These are phyloP conservation scores for Eupeodes luniger DNA, from an alignment of 2,888 invertebrate species.

Conservation along the genomic window DNA sequence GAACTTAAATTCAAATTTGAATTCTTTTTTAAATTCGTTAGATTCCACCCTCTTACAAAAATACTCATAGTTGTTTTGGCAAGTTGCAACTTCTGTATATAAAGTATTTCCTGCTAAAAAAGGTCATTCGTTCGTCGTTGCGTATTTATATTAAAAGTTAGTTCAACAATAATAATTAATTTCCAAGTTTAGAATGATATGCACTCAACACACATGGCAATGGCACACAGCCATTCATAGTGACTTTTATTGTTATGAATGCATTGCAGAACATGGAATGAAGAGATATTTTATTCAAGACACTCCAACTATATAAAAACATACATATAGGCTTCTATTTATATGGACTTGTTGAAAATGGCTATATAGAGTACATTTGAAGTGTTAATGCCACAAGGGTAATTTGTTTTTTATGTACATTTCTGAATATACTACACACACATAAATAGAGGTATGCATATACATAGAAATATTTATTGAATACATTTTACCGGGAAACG, in stretches of 20 bases:
- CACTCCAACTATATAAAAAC: not conserved
- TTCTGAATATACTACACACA: too few species aligned
- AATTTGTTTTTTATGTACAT: not conserved
- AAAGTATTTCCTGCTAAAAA: conserved; percentile 12
- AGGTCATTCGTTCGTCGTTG: not conserved
- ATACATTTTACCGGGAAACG: too few species aligned
- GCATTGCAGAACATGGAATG: conserved; percentile 35
- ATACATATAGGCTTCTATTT: conserved; percentile 1
- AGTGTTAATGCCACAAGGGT: conserved; percentile 2
- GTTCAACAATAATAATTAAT: conserved; percentile 29
- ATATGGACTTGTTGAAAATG: conserved; percentile 16
- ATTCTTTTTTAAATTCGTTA: not conserved
- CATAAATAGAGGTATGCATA: too few species aligned
- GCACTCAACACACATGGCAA: conserved; percentile 34
- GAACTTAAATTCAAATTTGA: not conserved
- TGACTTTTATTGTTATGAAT: conserved; percentile 26
- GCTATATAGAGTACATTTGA: not conserved
- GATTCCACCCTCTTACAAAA: not conserved
- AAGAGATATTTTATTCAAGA: conserved; percentile 43
- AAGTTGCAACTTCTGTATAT: not conserved
- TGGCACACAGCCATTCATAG: conserved; percentile 21
- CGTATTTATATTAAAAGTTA: conserved; percentile 6
- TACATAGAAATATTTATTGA: too few species aligned
- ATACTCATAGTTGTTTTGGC: too few species aligned
- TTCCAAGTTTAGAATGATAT: conserved; percentile 42